phyloP scores from a whole-genome alignment of 2,113 vertebrate species.

The Riparia riparia region DNA sequence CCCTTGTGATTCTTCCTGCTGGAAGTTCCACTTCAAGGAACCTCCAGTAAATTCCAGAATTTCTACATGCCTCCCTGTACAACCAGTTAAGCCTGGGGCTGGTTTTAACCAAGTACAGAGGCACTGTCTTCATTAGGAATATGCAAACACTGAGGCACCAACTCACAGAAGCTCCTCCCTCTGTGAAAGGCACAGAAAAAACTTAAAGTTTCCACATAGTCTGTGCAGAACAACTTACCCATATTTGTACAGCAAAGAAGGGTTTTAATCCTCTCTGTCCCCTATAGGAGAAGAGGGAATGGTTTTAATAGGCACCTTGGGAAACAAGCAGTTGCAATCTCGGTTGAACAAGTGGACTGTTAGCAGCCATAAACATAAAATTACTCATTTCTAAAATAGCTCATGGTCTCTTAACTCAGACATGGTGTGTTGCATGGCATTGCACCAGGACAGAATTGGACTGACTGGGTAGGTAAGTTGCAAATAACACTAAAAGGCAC shows the following conservation, averaged over 20 bases:
- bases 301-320: background rate
- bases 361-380: background rate
- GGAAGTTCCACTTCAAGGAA: background rate
- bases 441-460: background rate
- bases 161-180: background rate
- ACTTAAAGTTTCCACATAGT: background rate
- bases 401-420: background rate
- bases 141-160: background rate
- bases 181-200: background rate
- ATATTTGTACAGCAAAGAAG: background rate
- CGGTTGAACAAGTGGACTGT: background rate
- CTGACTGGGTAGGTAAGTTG: background rate
- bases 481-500: background rate
- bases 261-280: background rate
- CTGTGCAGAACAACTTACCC: background rate
- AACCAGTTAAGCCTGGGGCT: background rate
- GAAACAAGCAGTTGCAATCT: background rate
- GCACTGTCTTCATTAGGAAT: background rate
- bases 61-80: background rate
- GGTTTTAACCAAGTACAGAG: background rate
- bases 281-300: background rate
- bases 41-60: background rate
- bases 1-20: background rate
- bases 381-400: background rate
- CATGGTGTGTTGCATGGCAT: background rate